These are phyloP conservation scores for Herpetotheres cachinnans DNA, from an alignment of 2,113 vertebrate species.

Conservation along the genomic window DNA sequence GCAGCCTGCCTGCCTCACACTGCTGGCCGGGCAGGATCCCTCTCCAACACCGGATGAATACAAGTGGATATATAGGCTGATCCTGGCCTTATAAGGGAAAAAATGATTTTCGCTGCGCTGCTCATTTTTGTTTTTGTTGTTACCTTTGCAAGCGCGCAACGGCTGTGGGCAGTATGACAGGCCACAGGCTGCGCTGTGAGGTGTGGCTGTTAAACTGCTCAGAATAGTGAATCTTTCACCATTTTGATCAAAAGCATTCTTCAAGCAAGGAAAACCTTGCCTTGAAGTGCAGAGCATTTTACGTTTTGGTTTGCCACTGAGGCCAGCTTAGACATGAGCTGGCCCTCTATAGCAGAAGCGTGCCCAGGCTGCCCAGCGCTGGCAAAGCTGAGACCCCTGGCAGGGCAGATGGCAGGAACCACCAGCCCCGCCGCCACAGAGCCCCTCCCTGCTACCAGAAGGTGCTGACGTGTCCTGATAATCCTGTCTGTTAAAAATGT, in stretches of 20 bases:
- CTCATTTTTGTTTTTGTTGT: not conserved
- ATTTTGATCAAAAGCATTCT: not conserved
- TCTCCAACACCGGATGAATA: not conserved
- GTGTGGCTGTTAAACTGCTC: not conserved
- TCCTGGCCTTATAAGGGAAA: not conserved
- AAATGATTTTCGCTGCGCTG: not conserved
- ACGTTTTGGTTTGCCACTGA: not conserved
- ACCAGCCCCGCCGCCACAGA: not conserved
- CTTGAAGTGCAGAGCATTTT: not conserved
- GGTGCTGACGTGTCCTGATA: not conserved
- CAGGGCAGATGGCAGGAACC: not conserved
- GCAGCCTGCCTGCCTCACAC: not conserved
- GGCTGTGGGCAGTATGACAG: not conserved
- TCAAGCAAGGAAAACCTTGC: not conserved
- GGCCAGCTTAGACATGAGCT: not conserved
- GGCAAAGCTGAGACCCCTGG: not conserved
- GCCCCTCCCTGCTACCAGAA: not conserved
- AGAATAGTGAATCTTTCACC: not conserved
- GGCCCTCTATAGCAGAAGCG: rapidly evolving
- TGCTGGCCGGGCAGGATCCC: not conserved
- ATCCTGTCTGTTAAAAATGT: not conserved
- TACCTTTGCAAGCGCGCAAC: rapidly evolving
- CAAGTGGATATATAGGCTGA: not conserved
- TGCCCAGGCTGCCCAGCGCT: not conserved
- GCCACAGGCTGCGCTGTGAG: not conserved